phyloP scores from a whole-genome alignment of 2,888 invertebrate genomes.

The Drosophila diplacantha region DNA sequence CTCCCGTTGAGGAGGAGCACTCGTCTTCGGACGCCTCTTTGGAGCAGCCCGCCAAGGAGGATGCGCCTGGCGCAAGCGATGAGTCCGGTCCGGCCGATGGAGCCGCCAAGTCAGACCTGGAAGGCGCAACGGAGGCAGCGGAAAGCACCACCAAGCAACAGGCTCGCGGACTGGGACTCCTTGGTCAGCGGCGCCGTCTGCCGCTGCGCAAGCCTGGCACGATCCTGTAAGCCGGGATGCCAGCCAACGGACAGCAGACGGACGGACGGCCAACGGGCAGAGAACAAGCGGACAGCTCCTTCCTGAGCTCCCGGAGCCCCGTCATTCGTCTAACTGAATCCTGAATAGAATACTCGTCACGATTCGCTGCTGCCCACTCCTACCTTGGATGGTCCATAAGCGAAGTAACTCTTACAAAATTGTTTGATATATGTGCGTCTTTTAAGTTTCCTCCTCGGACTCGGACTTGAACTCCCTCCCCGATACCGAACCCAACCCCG shows the following conservation, averaged over 20 bases:
- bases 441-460: conserved; percentile 13
- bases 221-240: conserved; percentile 71
- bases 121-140: conserved; percentile 75
- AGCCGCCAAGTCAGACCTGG: conserved; percentile 58
- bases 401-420: conserved; percentile 30
- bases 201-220: conserved; percentile 81
- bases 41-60: conserved; percentile 55
- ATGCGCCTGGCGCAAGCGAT: conserved; percentile 48
- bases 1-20: conserved; percentile 54
- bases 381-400: conserved; percentile 21
- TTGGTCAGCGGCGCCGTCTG: conserved; percentile 84
- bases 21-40: conserved; percentile 47
- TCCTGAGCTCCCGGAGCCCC: not conserved
- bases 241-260: conserved; percentile 7
- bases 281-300: not conserved
- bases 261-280: not conserved
- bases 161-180: conserved; percentile 83
- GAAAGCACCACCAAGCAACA: conserved; percentile 80
- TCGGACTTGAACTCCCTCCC: not conserved
- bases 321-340: conserved; percentile 21
- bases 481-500: conserved; percentile 18
- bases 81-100: conserved; percentile 52
- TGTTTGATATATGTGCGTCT: conserved; percentile 23
- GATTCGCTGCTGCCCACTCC: conserved; percentile 26
- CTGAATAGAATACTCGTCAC: conserved; percentile 37